Evolutionary conservation across 2,797 vertebrate species (phyloP).

Genomic region (Vultur gryphus): DNA sequence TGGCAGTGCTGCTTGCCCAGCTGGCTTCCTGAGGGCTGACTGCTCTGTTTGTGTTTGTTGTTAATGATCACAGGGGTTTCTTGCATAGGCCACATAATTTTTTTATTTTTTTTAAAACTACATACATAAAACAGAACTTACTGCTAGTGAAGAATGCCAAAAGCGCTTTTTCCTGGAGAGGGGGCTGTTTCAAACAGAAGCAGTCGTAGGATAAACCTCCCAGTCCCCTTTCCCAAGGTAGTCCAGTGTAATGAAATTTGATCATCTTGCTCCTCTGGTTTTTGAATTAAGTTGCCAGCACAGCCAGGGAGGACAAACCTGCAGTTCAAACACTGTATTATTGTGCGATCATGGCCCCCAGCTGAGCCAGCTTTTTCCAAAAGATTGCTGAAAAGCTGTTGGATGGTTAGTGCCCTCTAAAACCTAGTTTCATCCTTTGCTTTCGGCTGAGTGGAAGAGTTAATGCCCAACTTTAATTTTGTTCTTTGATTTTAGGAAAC

Average conservation of each 20-base stretch:
- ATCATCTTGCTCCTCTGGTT: background rate
- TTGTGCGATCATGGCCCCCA: accelerated
- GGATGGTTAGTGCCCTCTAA: background rate
- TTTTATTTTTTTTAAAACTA: background rate
- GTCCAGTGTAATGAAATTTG: background rate
- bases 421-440: background rate
- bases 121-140: background rate
- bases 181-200: background rate
- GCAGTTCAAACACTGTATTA: background rate
- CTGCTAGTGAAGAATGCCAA: background rate
- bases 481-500: background rate
- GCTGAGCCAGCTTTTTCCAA: background rate
- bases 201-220: background rate
- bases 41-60: background rate
- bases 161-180: background rate
- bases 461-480: background rate
- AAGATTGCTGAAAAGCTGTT: background rate
- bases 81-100: background rate
- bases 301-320: background rate
- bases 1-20: background rate
- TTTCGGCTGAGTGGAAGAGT: background rate
- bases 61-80: background rate
- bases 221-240: background rate
- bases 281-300: background rate
- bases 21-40: background rate